Conservation (phyloP, 2,797 vertebrate species). For the Hemibagrus guttatus region DNA sequence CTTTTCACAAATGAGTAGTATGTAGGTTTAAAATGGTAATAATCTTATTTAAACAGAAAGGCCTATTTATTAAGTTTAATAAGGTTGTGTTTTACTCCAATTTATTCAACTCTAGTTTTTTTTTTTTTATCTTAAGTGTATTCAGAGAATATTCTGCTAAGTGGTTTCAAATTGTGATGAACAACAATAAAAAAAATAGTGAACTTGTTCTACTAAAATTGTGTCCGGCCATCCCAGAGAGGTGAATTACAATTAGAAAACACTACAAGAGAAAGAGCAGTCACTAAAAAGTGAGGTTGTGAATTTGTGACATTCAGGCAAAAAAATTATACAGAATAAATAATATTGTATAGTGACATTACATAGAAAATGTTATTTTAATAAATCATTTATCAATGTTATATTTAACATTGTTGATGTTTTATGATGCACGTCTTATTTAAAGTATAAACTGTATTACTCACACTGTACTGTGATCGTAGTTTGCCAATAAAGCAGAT, state of each 20-base stretch:
- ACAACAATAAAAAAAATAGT: background rate
- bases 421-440: background rate
- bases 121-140: no score
- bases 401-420: background rate
- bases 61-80: no score
- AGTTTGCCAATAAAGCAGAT: background rate
- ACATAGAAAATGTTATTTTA: background rate
- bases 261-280: background rate
- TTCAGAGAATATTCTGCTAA: no score
- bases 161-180: background rate
- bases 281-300: background rate
- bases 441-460: background rate
- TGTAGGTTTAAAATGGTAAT: no score
- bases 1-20: no score
- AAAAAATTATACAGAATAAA: background rate
- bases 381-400: background rate
- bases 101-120: no score
- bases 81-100: no score
- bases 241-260: background rate
- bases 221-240: background rate
- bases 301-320: background rate
- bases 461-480: background rate
- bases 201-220: background rate
- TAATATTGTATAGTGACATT: background rate
- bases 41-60: no score